Base-by-base conservation (phyloP, 2,797 vertebrate genomes). In the Crocidura indochinensis region DNA sequence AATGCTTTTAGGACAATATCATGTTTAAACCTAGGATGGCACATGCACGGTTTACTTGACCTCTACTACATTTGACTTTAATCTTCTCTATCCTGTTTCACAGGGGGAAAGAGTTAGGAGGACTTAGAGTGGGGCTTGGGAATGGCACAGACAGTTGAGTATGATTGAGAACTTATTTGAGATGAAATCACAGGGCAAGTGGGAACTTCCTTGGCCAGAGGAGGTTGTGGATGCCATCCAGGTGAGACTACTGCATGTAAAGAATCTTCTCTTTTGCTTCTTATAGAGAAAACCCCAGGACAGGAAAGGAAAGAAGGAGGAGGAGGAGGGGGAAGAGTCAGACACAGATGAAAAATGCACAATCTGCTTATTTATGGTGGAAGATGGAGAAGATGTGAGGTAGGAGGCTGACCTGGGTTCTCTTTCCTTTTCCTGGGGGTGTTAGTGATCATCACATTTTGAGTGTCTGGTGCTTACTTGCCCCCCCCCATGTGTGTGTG, bases 291-390 rank as follows among this genome's bases (percentile, higher is more conserved):
- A 99, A 98, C 99, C 99, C 1, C 98, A 99, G 96, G 99, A 99
- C 94, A 97, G 99, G 96, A 99, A 99, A 98, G 98, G 98, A 96
- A 98, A 98, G 96, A 98, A 99, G 96, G 99, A 99, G 0, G 38
- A 99, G 0, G 38, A 38, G 38, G 98, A 98, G n/a, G 99, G 99
- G 0, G 99, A 99, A 72, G 99, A 99, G 96, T 98, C 99, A 6
- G 99, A 99, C 96, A 99, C 98, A 0, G 99, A 99, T 1, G 99
- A 99, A 96, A 99, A 99, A 97, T 99, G 99, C 98, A 99, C 99
- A 97, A 99, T 99, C 96, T 99, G 99, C 97, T 97, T 99, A 97
- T 99, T 99, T 27, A 99, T 99, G 99, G 98, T 99, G 94, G 99
- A 99, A 97, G 99, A 99, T 0, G 99, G 98, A 96, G 99, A 99